These are phyloP conservation scores for Lepidotrigona ventralis DNA, from an alignment of 1,140 invertebrate genomes.

Conservation along the genomic window DNA sequence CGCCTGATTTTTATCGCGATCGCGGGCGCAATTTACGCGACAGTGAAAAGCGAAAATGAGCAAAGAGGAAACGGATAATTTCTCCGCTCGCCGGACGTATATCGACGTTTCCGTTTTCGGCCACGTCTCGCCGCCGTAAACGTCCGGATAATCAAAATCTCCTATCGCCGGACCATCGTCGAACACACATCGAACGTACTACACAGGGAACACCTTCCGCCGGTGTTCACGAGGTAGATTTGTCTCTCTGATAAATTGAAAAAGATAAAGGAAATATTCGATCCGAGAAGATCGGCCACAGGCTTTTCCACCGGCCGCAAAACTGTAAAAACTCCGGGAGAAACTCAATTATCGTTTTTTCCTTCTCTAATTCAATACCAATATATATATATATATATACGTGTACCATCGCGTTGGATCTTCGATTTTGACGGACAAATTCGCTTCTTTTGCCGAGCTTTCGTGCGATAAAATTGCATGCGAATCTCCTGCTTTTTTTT, in stretches of 20 bases:
- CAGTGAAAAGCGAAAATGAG: conserved; percentile 41
- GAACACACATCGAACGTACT: not conserved
- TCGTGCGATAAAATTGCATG: not conserved
- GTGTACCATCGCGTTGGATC: not conserved
- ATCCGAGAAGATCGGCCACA: not conserved
- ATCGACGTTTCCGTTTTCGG: not conserved
- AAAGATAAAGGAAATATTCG: conserved; percentile 11
- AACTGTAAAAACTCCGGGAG: not conserved
- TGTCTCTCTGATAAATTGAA: conserved; percentile 37
- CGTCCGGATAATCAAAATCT: conserved; percentile 26
- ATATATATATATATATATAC: too few relatives aligned
- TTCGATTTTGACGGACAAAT: not conserved
- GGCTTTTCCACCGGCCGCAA: not conserved
- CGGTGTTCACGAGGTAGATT: conserved; percentile 10
- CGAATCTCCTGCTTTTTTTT: not conserved
- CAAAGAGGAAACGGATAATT: conserved; percentile 54
- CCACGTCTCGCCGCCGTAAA: conserved; percentile 7
- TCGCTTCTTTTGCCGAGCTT: not conserved
- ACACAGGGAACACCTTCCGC: not conserved
- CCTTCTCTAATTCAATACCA: not conserved
- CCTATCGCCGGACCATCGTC: not conserved
- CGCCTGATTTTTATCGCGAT: conserved; percentile 64
- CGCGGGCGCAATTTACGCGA: conserved; percentile 57
- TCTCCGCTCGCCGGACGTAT: conserved; percentile 45
- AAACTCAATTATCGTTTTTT: conserved; percentile 16